These are phyloP conservation scores for Eubucco bourcierii DNA, from an alignment of 2,113 vertebrate genomes.

Conservation along the genomic window DNA sequence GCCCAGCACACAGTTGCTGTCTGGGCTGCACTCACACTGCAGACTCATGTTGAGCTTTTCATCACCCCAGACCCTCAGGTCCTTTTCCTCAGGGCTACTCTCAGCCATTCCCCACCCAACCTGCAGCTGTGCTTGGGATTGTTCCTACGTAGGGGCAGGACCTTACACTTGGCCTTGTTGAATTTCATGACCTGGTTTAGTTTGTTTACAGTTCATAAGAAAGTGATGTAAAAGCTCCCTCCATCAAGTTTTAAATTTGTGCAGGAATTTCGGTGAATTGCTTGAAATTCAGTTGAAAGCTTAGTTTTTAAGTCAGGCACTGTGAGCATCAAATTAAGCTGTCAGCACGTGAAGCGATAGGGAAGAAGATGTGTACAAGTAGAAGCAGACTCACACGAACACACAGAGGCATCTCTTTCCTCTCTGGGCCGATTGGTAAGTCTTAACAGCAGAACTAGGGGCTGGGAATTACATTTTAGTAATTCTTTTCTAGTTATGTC, in stretches of 20 bases:
- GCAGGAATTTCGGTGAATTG: slow-evolving; percentile 51
- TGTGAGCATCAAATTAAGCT: slow-evolving; percentile 76
- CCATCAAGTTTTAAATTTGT: slow-evolving; percentile 18
- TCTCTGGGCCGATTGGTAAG: slow-evolving; percentile 24
- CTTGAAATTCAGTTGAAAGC: slow-evolving; percentile 70
- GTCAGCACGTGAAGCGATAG: slow-evolving; percentile 73
- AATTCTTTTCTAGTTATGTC: slow-evolving; percentile 83
- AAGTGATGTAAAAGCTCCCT: not conserved
- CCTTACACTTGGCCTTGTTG: no score
- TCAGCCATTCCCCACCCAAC: no score
- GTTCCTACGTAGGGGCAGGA: no score
- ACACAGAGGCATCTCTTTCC: not conserved
- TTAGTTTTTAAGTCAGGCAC: slow-evolving; percentile 75
- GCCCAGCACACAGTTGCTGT: no score
- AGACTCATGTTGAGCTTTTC: no score
- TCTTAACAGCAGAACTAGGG: slow-evolving; percentile 49
- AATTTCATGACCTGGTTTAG: not conserved
- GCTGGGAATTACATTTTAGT: slow-evolving; percentile 75
- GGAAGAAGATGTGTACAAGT: slow-evolving; percentile 58
- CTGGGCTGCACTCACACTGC: no score
- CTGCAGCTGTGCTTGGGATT: no score
- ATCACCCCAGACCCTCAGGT: no score
- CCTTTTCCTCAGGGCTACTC: no score
- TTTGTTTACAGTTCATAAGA: not conserved
- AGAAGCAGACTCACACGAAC: slow-evolving; percentile 15